Conservation (phyloP, 2,113 vertebrate genomes). For the Ammodytes dubius region DNA sequence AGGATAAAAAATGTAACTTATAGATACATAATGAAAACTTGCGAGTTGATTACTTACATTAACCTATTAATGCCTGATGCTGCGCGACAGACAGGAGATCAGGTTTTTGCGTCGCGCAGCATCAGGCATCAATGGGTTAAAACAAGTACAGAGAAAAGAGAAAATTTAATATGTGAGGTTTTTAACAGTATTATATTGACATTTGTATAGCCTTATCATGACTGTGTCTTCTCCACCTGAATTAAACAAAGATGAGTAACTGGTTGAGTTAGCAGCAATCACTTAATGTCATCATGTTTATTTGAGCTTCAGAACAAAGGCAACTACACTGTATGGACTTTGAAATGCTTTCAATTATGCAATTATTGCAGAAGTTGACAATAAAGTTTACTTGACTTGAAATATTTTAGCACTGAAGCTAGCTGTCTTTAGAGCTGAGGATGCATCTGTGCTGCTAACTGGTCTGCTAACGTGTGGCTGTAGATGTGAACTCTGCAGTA, state of each 20-base stretch:
- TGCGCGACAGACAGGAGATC: too few relatives aligned
- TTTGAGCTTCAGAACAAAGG: background rate
- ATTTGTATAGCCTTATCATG: background rate
- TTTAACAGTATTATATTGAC: background rate
- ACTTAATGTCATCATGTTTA: background rate
- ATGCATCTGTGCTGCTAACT: slow-evolving; percentile 42
- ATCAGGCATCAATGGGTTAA: too few relatives aligned
- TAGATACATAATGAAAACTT: too few relatives aligned
- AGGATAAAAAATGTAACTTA: too few relatives aligned
- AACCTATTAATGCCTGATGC: too few relatives aligned
- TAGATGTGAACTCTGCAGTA: slow-evolving; percentile 21
- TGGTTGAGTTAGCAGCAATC: background rate
- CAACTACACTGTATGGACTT: background rate
- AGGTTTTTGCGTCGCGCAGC: too few relatives aligned
- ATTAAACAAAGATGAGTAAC: background rate
- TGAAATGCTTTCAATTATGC: background rate
- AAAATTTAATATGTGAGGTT: background rate
- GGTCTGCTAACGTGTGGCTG: background rate
- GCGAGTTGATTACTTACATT: too few relatives aligned
- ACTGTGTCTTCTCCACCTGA: background rate
- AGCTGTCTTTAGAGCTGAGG: background rate
- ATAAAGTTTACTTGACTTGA: too few relatives aligned
- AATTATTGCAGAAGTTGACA: too few relatives aligned
- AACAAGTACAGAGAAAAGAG: too few relatives aligned
- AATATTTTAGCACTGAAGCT: background rate